Evolutionary conservation across 2,888 invertebrate genomes (phyloP).

Genomic region (Fissipunctia ypsillon): DNA sequence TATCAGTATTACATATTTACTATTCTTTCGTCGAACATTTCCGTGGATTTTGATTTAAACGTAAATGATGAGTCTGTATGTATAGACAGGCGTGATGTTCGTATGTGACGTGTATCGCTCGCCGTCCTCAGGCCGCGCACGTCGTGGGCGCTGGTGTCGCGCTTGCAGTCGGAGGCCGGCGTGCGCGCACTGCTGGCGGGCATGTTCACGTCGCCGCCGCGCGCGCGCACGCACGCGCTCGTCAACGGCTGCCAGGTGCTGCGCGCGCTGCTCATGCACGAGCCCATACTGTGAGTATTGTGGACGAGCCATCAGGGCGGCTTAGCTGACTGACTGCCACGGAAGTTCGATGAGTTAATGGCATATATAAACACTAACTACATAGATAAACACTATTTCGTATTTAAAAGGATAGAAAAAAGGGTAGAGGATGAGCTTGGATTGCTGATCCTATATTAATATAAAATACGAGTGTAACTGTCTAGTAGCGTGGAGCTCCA

Average conservation of each 20-base stretch:
- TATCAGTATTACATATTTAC: not conserved
- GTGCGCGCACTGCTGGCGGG: constrained; percentile 92
- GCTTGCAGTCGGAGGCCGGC: constrained; percentile 65
- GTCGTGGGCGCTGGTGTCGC: constrained; percentile 65
- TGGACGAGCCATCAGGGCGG: accelerated
- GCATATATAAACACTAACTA: too few species aligned
- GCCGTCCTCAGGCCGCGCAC: constrained; percentile 62
- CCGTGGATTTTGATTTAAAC: not conserved
- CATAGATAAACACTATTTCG: not conserved
- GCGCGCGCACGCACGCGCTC: constrained; percentile 61
- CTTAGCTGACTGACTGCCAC: not conserved
- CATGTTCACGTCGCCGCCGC: constrained; percentile 89
- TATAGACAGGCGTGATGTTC: not conserved
- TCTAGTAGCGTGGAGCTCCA: not conserved
- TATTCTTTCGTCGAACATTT: not conserved
- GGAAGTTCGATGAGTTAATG: not conserved
- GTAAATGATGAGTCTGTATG: not conserved
- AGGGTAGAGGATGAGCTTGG: not conserved
- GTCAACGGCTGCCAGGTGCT: constrained; percentile 66
- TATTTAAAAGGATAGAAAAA: not conserved
- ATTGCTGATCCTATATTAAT: too few species aligned
- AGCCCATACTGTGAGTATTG: constrained; percentile 52
- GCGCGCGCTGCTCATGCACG: constrained; percentile 68
- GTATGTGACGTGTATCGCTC: not conserved
- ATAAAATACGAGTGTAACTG: not conserved